Base-by-base conservation (phyloP, 1,140 invertebrate genomes). In the Cydia amplana region DNA sequence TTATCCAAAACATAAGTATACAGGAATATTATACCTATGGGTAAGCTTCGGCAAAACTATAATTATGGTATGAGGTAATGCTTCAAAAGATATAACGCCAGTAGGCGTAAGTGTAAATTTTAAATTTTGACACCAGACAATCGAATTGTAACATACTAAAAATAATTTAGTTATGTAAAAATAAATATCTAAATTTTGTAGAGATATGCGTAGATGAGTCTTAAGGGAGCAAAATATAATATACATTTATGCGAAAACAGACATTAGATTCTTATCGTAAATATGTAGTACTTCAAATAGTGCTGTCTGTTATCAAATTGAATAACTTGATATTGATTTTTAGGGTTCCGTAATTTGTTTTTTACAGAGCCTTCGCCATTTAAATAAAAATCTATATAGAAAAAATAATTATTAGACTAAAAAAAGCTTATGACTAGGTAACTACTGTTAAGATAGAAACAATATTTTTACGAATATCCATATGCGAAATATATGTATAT, bases 1-100 rank as follows among this genome's bases (percentile, higher is more conserved):
- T 79, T 81, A 80, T 76, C 79, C 76, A 77, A 82, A 79, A 74
- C 75, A 72, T 77, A 76, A 55, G 28, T 77, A 36, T 46, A 65
- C 64, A 67, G 64, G 25, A 36, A 67, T 40, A 40, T 40, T 40
- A 40, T 40, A 40, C 36, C 36, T n/a, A 32, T 36, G 16, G 5
- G 16, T 55, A 32, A 67, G 25, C 28, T 32, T 32, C 40, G 64
- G 28, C 28, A 67, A 32, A 67, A 7, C 63, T 40, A 12, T 63
- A 10, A 12, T 7, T 67, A 67, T 32, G 1, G 6, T 65, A 32
- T 65, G 14, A n/a, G 2, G 28, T 32, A 64, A 64, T 67, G 64
- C 64, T 67, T 67, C 64, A 65, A 67, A 32, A 67, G n/a, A 18
- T 67, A 67, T 67, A 67, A 1, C 63, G 28, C 64, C 64, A 6